phyloP scores from a whole-genome alignment of 2,113 vertebrate species.

The Semnornis frantzii region DNA sequence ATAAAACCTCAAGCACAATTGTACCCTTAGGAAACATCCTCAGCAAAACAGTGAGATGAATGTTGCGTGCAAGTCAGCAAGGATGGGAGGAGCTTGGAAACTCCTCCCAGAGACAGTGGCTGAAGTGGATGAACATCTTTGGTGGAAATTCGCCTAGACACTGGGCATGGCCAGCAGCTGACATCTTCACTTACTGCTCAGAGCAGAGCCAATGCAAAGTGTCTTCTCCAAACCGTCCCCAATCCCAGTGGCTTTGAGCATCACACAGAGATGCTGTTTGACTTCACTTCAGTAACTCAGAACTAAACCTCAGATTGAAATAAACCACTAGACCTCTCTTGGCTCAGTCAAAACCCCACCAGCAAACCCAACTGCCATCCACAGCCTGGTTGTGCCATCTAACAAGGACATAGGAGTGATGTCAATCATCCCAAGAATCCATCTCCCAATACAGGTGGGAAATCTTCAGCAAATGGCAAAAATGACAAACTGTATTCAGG shows the following conservation, averaged over 20 bases:
- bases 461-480: background rate
- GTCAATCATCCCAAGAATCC: background rate
- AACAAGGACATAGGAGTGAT: background rate
- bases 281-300: background rate
- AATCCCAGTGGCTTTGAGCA: background rate
- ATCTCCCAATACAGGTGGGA: background rate
- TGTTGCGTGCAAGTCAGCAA: background rate
- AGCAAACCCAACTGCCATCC: background rate
- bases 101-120: background rate
- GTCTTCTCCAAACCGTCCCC: background rate
- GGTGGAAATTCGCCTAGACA: background rate
- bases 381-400: background rate
- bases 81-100: background rate
- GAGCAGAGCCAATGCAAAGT: background rate
- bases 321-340: background rate
- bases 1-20: slow-evolving; percentile 26
- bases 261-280: background rate
- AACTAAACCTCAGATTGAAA: background rate
- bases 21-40: slow-evolving; percentile 27
- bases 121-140: background rate
- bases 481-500: background rate
- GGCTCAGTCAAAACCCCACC: background rate
- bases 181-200: background rate
- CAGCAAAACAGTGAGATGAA: background rate
- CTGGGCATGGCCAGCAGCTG: fast-evolving